Percentiles rank a stretch among this genome's conserved stretches.
Evolutionary conservation across 2,888 invertebrate species (phyloP).

Genomic region (Heliconius ismenius): DNA sequence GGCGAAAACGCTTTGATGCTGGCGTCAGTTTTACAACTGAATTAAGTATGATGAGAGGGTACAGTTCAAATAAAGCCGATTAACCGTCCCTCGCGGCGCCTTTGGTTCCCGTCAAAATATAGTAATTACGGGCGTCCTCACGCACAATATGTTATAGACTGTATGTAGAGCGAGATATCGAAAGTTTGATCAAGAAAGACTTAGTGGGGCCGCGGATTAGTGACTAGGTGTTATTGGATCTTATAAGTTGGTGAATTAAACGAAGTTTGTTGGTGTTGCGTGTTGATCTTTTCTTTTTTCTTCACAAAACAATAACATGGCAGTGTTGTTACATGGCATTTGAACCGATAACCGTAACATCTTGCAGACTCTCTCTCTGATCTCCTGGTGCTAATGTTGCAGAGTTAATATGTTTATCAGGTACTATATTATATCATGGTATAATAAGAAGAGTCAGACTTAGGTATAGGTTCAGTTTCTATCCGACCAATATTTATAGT

Average conservation of each 20-base stretch:
- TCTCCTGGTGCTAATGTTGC: too few species aligned
- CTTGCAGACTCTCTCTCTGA: too few species aligned
- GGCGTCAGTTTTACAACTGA: constrained; percentile 42
- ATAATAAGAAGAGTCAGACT: too few species aligned
- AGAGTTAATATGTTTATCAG: too few species aligned
- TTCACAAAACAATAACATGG: too few species aligned
- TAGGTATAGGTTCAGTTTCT: too few species aligned
- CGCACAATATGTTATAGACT: constrained; percentile 35
- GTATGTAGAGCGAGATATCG: constrained; percentile 24
- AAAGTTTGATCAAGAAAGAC: constrained; percentile 23
- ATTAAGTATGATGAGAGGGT: constrained; percentile 52
- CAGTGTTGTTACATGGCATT: too few species aligned
- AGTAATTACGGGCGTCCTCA: constrained; percentile 54
- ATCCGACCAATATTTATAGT: too few species aligned
- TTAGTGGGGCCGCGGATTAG: constrained; percentile 24
- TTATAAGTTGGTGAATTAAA: neutral
- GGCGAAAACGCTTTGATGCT: constrained; percentile 37
- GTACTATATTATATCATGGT: too few species aligned
- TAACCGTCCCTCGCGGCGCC: constrained; percentile 58
- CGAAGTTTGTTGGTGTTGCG: neutral
- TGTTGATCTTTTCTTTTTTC: neutral
- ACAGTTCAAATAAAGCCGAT: constrained; percentile 63
- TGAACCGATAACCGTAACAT: too few species aligned
- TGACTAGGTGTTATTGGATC: constrained; percentile 22
- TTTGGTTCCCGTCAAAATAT: constrained; percentile 57